Evolutionary conservation across 2,113 vertebrate species (phyloP).

Genomic region (Atherinomorus stipes): DNA sequence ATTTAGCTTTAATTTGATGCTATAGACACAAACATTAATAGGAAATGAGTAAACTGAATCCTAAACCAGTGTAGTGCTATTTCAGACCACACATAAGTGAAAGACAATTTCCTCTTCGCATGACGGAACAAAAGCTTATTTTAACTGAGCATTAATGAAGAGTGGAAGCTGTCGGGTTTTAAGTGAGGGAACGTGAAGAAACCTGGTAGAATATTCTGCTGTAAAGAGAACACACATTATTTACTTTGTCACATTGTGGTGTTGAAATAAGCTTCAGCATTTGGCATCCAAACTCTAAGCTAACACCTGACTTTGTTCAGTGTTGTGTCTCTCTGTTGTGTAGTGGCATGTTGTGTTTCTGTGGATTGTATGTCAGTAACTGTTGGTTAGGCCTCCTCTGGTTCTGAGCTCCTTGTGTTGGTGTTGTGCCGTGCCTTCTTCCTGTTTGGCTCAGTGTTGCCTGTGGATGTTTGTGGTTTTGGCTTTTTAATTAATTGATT

Average conservation of each 20-base stretch:
- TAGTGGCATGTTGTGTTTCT: slow-evolving; percentile 68
- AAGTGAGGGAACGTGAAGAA: slow-evolving; percentile 3
- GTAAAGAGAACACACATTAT: neutral
- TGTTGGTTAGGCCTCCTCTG: slow-evolving; percentile 21
- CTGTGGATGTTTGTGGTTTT: slow-evolving; percentile 69
- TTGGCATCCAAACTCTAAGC: neutral
- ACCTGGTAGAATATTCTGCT: neutral
- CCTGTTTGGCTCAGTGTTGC: slow-evolving; percentile 62
- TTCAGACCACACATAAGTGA: neutral
- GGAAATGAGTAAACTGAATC: slow-evolving; percentile 25
- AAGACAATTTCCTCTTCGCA: neutral
- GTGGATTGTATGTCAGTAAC: slow-evolving; percentile 54
- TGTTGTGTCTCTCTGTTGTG: slow-evolving; percentile 47
- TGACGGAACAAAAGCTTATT: neutral
- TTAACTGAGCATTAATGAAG: slow-evolving; percentile 12
- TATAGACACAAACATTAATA: neutral
- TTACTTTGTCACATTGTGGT: neutral
- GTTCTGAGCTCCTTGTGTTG: slow-evolving; percentile 54
- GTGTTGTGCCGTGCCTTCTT: slow-evolving; percentile 59
- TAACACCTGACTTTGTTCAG: slow-evolving; percentile 10
- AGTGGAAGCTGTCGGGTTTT: slow-evolving; percentile 24
- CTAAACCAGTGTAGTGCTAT: neutral
- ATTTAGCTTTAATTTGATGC: neutral
- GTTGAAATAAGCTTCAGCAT: slow-evolving; percentile 1
- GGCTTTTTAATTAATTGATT: slow-evolving; percentile 17